Percentiles rank a stretch among this genome's conserved stretches.
phyloP scores from a whole-genome alignment of 2,113 vertebrate genomes.

The Atlantisia rogersi region DNA sequence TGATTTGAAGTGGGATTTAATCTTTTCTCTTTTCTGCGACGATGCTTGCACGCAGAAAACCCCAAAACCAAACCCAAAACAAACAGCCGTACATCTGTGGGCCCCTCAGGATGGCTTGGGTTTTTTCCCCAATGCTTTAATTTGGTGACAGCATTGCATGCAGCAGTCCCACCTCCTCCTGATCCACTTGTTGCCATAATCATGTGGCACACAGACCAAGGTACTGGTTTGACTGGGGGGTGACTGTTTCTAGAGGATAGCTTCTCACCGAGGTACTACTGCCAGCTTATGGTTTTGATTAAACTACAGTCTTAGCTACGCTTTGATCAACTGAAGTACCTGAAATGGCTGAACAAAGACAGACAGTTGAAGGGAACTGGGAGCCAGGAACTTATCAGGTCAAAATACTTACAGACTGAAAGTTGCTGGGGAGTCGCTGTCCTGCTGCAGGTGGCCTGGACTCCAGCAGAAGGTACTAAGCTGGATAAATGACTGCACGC shows the following conservation, averaged over 20 bases:
- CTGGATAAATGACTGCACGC: not conserved
- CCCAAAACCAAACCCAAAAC: too few species aligned
- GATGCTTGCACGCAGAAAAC: not conserved
- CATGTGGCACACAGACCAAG: not conserved
- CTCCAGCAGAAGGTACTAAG: not conserved
- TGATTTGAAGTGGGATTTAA: not conserved
- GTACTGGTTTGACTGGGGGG: not conserved
- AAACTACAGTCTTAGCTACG: accelerated
- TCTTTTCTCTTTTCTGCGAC: not conserved
- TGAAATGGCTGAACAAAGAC: not conserved
- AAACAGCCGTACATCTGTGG: not conserved
- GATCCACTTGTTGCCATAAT: not conserved
- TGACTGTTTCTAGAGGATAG: not conserved
- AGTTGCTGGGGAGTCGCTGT: not conserved
- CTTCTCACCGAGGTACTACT: not conserved
- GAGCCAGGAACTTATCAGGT: not conserved
- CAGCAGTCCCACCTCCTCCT: not conserved
- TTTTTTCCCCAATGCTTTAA: not conserved
- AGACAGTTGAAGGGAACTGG: not conserved
- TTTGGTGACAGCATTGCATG: not conserved
- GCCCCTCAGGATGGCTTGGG: not conserved
- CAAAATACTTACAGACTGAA: not conserved
- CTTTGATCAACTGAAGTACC: not conserved
- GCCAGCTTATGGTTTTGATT: not conserved
- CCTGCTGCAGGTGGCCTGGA: not conserved